Base-by-base conservation (phyloP, 2,888 invertebrate species). In the Allolobophora icterica region DNA sequence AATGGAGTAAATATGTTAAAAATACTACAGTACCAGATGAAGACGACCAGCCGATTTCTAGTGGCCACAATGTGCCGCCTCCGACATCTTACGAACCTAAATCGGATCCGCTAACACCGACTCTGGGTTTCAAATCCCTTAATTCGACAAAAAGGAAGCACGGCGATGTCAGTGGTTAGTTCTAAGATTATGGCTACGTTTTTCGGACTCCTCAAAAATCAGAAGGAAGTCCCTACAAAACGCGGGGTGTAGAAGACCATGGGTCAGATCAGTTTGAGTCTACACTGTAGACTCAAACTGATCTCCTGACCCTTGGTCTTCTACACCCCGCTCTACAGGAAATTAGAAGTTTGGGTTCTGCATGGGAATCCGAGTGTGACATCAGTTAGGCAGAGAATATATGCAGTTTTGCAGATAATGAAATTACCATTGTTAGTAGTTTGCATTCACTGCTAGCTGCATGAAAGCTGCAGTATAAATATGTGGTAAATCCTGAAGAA, bases 1-100 rank as follows among this genome's bases (percentile, higher is more conserved):
- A 87, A 38, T 87, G 87, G 87, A 87, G 87, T 33, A 87, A 87
- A 38, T 87, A 34, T 87, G 19, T 87, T 21, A 87, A 87, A 87
- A 87, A 87, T 87, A 87, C 34, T 38, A 87, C 87, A 38, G 38
- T 87, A 3, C 87, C 87, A 35, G 87, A 87, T 21, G 87, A 87
- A 87, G 87, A 17, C 35, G 17, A 5, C 38, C 87, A 87, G 87
- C 3, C 35, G 8, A 87, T 34, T 87, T 19, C 19, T 17, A 87
- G 87, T 24, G 38, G 35, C 21, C 87, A 87, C 38, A 87, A 34
- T 87, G 87, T 87, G 6, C 87, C 87, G 1, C 87, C 87, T 34
- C 87, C 87, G 34, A 24, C 38, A 35, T 87, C 87, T 34, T 87
- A 87, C 87, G 87, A 87, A 19, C 35, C 87, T 21, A 34, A 87